Conservation (phyloP, 2,113 vertebrate genomes). For the Protobothrops mucrosquamatus region DNA sequence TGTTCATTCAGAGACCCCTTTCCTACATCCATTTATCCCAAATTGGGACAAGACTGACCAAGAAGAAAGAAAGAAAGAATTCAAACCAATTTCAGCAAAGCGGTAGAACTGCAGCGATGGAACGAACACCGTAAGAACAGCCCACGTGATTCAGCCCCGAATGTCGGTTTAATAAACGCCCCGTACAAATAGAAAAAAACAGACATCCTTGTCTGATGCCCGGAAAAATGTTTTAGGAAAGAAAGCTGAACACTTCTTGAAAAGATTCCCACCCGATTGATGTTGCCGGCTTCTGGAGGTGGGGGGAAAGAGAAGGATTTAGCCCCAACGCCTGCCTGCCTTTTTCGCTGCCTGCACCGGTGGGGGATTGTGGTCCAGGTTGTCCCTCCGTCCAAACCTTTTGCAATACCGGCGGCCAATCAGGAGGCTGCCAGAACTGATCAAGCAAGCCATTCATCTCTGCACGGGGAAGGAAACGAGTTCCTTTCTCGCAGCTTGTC, state of each 20-base stretch:
- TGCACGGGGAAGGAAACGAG: neutral
- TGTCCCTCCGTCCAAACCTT: neutral
- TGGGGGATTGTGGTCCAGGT: neutral
- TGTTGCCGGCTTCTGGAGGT: neutral
- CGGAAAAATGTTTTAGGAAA: neutral
- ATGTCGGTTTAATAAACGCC: too few relatives aligned
- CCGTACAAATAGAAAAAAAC: neutral
- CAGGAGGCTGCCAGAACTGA: neutral
- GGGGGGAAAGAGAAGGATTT: neutral
- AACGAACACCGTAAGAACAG: neutral
- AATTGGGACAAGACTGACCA: neutral
- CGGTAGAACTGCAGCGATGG: neutral
- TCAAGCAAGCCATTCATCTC: slow-evolving; percentile 10
- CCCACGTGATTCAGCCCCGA: neutral
- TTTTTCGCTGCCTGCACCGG: neutral
- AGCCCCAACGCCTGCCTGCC: neutral
- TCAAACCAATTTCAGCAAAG: neutral
- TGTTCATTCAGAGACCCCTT: neutral
- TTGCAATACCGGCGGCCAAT: neutral
- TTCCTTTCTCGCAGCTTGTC: neutral
- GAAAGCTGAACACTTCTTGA: neutral
- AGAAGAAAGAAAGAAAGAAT: neutral
- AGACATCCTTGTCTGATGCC: neutral
- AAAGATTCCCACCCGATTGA: neutral
- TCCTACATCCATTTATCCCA: neutral